Percentiles rank a stretch among this genome's conserved stretches.
Evolutionary conservation across 2,797 vertebrate genomes (phyloP).

Genomic region (Myripristis murdjan): DNA sequence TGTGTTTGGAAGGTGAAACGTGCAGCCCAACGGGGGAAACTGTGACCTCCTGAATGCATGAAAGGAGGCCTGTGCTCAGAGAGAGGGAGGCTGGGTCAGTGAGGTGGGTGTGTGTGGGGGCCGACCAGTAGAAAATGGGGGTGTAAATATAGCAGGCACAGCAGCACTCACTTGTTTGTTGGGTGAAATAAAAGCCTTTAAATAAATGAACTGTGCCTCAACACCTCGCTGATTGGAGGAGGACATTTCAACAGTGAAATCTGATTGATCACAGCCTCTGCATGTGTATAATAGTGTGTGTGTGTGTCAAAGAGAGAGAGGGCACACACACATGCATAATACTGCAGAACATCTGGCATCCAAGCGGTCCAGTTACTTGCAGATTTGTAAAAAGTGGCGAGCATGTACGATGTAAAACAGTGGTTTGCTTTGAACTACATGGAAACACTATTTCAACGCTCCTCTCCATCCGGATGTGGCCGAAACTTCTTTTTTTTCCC

Average conservation of each 20-base stretch:
- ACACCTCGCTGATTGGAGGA: neutral
- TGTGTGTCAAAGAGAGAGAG: neutral
- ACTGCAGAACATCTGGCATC: conserved; percentile 42
- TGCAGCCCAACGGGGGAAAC: conserved; percentile 52
- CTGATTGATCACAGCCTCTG: neutral
- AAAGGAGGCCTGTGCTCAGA: conserved; percentile 58
- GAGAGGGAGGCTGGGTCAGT: conserved; percentile 21
- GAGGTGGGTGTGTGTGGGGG: conserved; percentile 54
- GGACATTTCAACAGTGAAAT: neutral
- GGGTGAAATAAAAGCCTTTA: neutral
- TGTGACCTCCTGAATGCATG: conserved; percentile 72
- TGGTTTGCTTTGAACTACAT: conserved; percentile 29
- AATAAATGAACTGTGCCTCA: neutral
- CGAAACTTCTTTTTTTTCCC: conserved; percentile 1
- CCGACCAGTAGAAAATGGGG: conserved; percentile 48
- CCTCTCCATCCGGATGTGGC: conserved; percentile 21
- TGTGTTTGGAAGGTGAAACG: conserved; percentile 13
- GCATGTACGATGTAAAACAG: neutral
- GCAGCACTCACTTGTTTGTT: conserved; percentile 53
- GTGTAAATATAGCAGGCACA: conserved; percentile 66
- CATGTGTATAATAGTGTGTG: neutral
- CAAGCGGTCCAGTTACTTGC: conserved; percentile 15
- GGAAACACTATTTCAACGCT: conserved; percentile 4
- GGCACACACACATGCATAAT: neutral
- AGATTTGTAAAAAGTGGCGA: conserved; percentile 22